A percentile compares a stretch with the other conserved stretches of the same genome.
phyloP scores from a whole-genome alignment of 2,797 vertebrate species.

The Phoebastria nigripes region DNA sequence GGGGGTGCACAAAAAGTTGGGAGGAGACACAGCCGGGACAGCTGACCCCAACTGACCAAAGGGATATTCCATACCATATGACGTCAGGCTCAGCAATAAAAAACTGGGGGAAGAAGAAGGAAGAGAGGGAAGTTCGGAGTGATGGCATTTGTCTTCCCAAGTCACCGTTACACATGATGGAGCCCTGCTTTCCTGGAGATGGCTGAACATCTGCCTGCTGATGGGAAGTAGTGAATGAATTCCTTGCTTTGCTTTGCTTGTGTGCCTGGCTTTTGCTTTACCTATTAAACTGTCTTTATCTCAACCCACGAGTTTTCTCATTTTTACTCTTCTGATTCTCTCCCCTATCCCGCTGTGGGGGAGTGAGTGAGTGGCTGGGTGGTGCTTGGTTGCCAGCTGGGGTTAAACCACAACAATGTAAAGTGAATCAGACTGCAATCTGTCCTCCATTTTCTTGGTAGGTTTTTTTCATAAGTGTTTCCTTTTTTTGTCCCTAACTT shows the following conservation, averaged over 20 bases:
- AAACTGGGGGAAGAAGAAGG: too few species aligned
- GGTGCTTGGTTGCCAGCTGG: background rate
- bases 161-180: too few species aligned
- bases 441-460: background rate
- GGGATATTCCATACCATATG: background rate
- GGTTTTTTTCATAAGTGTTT: background rate
- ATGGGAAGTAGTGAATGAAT: too few species aligned
- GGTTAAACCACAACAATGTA: background rate
- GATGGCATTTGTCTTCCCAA: too few species aligned
- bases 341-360: background rate
- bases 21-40: background rate
- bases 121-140: too few species aligned
- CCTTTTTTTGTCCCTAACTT: background rate
- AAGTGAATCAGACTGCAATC: background rate
- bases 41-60: background rate
- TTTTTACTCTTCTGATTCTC: background rate
- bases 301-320: background rate
- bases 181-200: too few species aligned
- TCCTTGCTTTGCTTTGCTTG: too few species aligned
- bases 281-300: background rate
- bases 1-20: background rate
- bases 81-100: too few species aligned
- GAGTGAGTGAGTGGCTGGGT: background rate
- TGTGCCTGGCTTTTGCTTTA: too few species aligned
- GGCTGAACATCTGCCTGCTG: too few species aligned